phyloP scores from a whole-genome alignment of 2,797 vertebrate species.

The Pempheris klunzingeri region DNA sequence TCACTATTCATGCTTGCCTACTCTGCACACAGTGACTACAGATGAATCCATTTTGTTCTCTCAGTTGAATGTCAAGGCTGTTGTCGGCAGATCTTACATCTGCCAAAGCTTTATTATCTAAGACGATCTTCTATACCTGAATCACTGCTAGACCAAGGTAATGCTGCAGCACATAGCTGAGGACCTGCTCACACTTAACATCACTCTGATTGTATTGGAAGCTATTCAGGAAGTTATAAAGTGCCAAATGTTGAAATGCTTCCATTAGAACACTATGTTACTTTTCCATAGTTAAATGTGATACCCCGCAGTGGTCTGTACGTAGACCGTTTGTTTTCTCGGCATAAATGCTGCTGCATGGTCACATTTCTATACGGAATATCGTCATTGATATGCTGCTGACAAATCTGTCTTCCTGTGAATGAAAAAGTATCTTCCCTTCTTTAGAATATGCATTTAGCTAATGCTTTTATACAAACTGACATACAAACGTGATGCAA shows the following conservation, averaged over 20 bases:
- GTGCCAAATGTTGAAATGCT: background rate
- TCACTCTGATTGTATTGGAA: background rate
- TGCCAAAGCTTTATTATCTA: background rate
- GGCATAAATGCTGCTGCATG: background rate
- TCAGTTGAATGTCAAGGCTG: background rate
- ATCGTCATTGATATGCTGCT: background rate
- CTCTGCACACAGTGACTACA: background rate
- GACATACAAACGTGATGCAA: background rate
- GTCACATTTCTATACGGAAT: background rate
- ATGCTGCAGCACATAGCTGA: background rate
- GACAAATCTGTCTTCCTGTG: background rate
- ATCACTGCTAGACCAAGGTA: background rate
- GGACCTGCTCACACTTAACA: background rate
- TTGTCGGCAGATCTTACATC: background rate
- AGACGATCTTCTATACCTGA: background rate
- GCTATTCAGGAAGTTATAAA: no score
- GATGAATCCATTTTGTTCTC: conserved; percentile 5
- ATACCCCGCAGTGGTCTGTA: background rate
- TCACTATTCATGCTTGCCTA: background rate
- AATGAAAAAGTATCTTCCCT: background rate
- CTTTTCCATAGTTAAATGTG: background rate
- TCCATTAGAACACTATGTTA: background rate
- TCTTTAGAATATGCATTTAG: background rate
- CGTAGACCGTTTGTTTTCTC: background rate
- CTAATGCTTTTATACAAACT: background rate